Evolutionary conservation across 1,140 invertebrate species (phyloP), one percentile per base, ranked within the genome.

Genomic region (Lepidostoma basale): DNA sequence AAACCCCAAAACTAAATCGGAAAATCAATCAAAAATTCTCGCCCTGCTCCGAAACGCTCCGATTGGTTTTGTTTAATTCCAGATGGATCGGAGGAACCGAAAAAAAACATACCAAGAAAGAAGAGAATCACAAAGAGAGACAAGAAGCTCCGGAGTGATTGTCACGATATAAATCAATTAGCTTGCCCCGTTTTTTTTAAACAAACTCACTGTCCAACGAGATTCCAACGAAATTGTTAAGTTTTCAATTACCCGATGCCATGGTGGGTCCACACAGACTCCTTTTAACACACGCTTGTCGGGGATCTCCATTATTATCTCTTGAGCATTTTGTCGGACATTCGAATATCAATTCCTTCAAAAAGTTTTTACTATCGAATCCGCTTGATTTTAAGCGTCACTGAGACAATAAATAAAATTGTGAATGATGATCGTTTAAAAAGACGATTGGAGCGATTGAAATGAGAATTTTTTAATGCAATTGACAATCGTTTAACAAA

Each of bases 161-260:
- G 64, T 72, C 65, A 72, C 65, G 66, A 67, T 52, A 68, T 72
- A 72, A 68, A 72, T 72, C 70, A 72, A 72, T 72, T 68, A 68
- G 62, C 40, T 58, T 25, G 30, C 33, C 14, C 22, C 49, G 39
- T 65, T 49, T 67, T 56, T 70, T 70, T 26, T 62, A 39, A 62
- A 64, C 65, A 67, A 65, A 67, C 59, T 59, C 49, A 63, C 36
- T 59, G 64, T 64, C 60, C 45, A 36, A 42, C 47, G 49, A 70
- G 64, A 72, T 68, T 72, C 70, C 67, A 65, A 68, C 33, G 58
- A 52, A 64, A 68, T 66, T 42, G 62, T 66, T 64, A 64, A 65
- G 60, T 72, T 68, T 72, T 72, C 70, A 68, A 72, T 72, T 72
- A 72, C 65, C 66, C 30, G 40, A 30, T 64, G 69, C 22, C 52